A percentile compares a stretch with the other conserved stretches of the same genome.
Conservation (phyloP, 2,113 vertebrate genomes). For the Osmerus eperlanus region DNA sequence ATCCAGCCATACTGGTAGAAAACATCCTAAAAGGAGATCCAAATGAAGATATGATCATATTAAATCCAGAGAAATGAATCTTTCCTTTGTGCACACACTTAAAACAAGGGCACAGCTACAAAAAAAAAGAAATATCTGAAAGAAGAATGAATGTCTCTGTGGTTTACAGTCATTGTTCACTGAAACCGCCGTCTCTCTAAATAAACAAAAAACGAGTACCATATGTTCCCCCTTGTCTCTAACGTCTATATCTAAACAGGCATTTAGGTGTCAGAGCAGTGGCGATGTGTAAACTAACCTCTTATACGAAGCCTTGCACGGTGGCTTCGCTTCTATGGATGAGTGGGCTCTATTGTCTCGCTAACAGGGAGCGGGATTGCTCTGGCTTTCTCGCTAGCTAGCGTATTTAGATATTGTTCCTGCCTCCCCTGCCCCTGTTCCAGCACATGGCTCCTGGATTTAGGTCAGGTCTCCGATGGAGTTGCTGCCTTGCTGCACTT, state of each 20-base stretch:
- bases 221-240: background rate
- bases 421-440: background rate
- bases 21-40: slow-evolving; percentile 7
- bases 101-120: background rate
- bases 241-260: no score
- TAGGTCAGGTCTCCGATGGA: background rate
- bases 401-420: background rate
- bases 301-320: no score
- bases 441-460: background rate
- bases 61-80: background rate
- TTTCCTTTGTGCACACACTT: slow-evolving; percentile 1
- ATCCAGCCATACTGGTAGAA: background rate
- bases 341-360: no score
- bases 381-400: background rate
- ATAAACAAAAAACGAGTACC: background rate
- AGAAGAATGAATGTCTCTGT: slow-evolving; percentile 1
- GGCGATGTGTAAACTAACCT: no score
- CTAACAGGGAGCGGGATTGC: no score
- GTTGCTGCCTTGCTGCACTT: background rate
- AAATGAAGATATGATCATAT: background rate
- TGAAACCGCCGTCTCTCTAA: background rate
- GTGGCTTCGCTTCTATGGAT: no score
- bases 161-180: slow-evolving; percentile 2
- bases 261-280: no score
- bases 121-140: background rate